A percentile compares a stretch with the other conserved stretches of the same genome.
These are phyloP conservation scores for Brachyistius frenatus DNA, from an alignment of 2,113 vertebrate species.

Conservation along the genomic window DNA sequence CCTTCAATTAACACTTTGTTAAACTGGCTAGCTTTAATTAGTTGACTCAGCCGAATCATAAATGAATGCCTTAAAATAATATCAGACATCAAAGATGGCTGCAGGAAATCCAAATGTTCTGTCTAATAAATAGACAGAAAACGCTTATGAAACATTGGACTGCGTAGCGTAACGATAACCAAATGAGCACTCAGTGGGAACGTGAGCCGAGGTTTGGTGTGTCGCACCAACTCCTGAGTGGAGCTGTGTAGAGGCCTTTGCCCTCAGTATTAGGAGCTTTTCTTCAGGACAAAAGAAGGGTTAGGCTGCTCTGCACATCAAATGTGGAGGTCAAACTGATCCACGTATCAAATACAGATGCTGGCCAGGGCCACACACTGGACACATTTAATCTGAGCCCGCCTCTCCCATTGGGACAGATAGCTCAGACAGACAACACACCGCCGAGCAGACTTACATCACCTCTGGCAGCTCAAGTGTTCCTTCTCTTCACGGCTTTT, in stretches of 20 bases:
- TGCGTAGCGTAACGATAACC: conserved; percentile 36
- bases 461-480: conserved; percentile 74
- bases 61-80: no score
- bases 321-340: conserved; percentile 76
- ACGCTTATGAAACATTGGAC: not conserved
- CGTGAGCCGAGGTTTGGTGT: conserved; percentile 28
- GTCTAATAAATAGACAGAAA: no score
- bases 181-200: conserved; percentile 45
- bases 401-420: conserved; percentile 49
- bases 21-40: no score
- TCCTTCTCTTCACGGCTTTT: conserved; percentile 70
- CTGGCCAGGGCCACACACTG: conserved; percentile 75
- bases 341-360: conserved; percentile 69
- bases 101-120: no score
- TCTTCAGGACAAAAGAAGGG: conserved; percentile 60
- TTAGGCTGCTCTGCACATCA: conserved; percentile 70
- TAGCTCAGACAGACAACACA: conserved; percentile 71
- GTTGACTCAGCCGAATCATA: no score
- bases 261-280: conserved; percentile 66
- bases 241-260: conserved; percentile 60
- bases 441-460: conserved; percentile 72
- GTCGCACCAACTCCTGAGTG: conserved; percentile 39
- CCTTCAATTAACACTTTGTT: no score
- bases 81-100: no score
- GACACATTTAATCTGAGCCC: conserved; percentile 70